Conservation (phyloP, 2,797 vertebrate genomes). For the Setipinna tenuifilis region DNA sequence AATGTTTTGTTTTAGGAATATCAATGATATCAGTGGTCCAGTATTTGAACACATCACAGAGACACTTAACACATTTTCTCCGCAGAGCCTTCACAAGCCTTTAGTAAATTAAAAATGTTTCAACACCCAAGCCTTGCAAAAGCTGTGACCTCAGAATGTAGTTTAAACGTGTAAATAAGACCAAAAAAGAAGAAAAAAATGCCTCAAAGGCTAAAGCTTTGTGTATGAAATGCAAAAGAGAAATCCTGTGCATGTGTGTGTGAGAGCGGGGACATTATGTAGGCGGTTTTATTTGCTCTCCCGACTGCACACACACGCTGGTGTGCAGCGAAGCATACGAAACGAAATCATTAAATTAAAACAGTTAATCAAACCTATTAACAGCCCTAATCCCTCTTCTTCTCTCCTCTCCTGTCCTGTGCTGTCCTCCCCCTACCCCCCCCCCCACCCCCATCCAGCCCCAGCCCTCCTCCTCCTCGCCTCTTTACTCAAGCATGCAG, state of each 20-base stretch:
- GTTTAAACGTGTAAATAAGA: background rate
- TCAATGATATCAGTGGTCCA: background rate
- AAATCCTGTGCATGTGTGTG: background rate
- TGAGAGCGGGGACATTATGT: background rate
- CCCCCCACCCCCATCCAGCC: background rate
- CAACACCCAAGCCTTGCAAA: background rate
- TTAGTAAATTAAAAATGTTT: background rate
- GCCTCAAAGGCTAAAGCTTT: background rate
- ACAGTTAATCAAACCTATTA: slow-evolving; percentile 36
- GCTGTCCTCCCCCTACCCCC: background rate
- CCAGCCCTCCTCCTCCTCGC: background rate
- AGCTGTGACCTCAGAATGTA: background rate
- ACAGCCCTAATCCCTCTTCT: slow-evolving; percentile 23
- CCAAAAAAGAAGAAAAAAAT: background rate
- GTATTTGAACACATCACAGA: background rate
- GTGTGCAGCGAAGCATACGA: slow-evolving; percentile 26
- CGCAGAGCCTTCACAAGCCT: background rate
- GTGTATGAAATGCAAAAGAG: background rate
- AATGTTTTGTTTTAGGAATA: background rate
- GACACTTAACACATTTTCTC: background rate
- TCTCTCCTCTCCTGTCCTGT: background rate
- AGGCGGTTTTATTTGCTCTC: background rate
- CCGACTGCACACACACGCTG: background rate
- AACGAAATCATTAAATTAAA: background rate
- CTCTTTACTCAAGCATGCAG: slow-evolving; percentile 18